Base-by-base conservation (phyloP, 2,888 invertebrate species). In the Noctua fimbriata region DNA sequence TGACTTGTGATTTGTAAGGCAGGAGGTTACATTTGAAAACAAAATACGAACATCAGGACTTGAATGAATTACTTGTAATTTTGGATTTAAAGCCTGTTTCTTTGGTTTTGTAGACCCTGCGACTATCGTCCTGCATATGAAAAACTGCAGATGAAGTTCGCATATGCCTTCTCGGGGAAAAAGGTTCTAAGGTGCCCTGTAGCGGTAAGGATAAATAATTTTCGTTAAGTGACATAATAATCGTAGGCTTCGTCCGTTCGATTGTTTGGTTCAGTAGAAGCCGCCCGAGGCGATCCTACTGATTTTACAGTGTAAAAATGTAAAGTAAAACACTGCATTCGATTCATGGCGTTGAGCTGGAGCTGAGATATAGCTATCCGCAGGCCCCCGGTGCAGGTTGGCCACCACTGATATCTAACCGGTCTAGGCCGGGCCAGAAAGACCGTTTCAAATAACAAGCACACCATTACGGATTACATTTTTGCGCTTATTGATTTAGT, bases 141-240 rank as follows among this genome's bases (percentile, higher is more conserved):
- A 79, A 96, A 95, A 86, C 91, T 92, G 49, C 88, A 95, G 83
- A 94, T 97, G 91, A 95, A 94, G 86, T 97, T 96, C 76, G 91
- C 94, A 0, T 95, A 96, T 89, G 92, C 96, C 85, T 97, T 97
- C 80, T 92, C 94, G 14, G 95, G 94, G 2, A 95, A 95, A 88
- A 97, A 96, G 84, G 83, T 91, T 18, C 83, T 97, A 36, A 91
- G 89, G 85, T 97, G 96, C 88, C 93, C 96, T 5, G 96, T 97
- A 41, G 90, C 93, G 93, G 97, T 97, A 91, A 91, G 81, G 49
- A 60, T 32, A 52, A 28, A 36, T 28, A n/a, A 47, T 16, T 28
- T 36, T 60, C n/a, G 10, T 12, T 47, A n/a, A 55, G 24, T 3
- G 55, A 24, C n/a, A 55, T 55, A 10, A 2, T 55, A 55, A 24